phyloP scores from a whole-genome alignment of 2,113 vertebrate genomes.

The Brachionichthys hirsutus region DNA sequence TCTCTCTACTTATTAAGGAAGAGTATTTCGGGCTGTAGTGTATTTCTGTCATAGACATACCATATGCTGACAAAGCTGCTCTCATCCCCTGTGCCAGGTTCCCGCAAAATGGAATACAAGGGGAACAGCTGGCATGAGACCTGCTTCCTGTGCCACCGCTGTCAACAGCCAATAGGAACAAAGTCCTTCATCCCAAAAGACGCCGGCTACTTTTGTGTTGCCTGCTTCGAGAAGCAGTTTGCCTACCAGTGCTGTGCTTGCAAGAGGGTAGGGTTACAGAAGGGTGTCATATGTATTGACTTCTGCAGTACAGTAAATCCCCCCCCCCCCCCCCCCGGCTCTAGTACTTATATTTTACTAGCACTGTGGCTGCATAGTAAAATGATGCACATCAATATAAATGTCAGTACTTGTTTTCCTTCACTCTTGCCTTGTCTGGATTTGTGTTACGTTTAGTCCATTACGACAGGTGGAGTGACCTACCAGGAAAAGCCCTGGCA shows the following conservation, averaged over 20 bases:
- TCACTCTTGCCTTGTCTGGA: background rate
- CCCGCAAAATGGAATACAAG: slow-evolving; percentile 98
- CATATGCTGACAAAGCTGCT: slow-evolving; percentile 66
- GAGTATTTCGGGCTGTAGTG: slow-evolving; percentile 38
- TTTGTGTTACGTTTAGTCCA: slow-evolving; percentile 78
- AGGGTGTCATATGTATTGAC: slow-evolving; percentile 15
- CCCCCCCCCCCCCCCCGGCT: slow-evolving; percentile 30
- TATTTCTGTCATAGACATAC: slow-evolving; percentile 46
- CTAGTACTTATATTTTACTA: slow-evolving; percentile 13
- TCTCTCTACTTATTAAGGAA: slow-evolving; percentile 16
- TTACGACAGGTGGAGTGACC: slow-evolving; percentile 92
- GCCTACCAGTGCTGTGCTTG: slow-evolving; percentile 90
- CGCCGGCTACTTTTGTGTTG: slow-evolving; percentile 87
- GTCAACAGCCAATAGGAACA: slow-evolving; percentile 96
- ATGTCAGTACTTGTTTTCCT: background rate
- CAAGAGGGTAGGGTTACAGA: slow-evolving; percentile 85
- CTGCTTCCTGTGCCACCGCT: slow-evolving; percentile 93
- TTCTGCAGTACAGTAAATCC: slow-evolving; percentile 22
- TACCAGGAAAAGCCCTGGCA: slow-evolving; percentile 98
- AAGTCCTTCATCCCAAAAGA: slow-evolving; percentile 99
- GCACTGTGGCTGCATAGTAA: background rate
- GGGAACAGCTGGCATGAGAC: slow-evolving; percentile 99
- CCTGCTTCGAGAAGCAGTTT: slow-evolving; percentile 97
- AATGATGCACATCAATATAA: background rate
- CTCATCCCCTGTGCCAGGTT: slow-evolving; percentile 78